Evolutionary conservation across 2,113 vertebrate species (phyloP), one percentile per base, ranked within the genome.

Genomic region (Pseudois nayaur): DNA sequence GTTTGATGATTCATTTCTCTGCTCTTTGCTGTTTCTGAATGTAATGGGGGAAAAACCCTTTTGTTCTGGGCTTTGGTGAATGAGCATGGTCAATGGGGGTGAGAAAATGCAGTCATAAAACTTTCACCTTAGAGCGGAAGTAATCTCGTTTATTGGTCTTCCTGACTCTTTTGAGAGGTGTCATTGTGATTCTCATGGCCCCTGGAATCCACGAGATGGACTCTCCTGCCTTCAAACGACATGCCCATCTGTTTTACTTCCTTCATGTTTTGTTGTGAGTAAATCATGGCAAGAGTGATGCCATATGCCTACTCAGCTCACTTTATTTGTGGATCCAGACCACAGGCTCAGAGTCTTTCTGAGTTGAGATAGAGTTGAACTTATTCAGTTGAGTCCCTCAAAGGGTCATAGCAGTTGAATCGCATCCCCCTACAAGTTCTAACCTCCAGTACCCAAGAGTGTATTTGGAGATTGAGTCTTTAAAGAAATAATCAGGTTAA

Each of bases 1-100:
- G 21, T 60, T 57, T 97, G 94, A 96, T 94, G 94, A 98, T 67
- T 98, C 98, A 98, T 98, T 97, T 81, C 93, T 54, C 79, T 95
- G 95, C 78, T 84, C 87, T 79, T 94, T 95, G 89, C 87, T 54
- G 64, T 93, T 95, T 97, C 59, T 93, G 87, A 97, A 87, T 67
- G 91, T 89, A 74, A 94, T 52, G 7, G 27, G 40, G 71, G 31
- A 3, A 25, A 55, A 59, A 2, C 5, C 33, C 17, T 94, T 88
- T 89, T 57, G 93, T 84, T 71, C 79, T 92, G 83, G 43, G 79
- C 27, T 50, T 96, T 60, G 45, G 21, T 40, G 36, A 81, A 60
- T 50, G 60, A 40, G 31, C 50, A 8, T 36, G 59, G 71, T 67
- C 82, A 45, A 0, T 25, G 40, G 25, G 27, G 43, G 54, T 54